Conservation (phyloP, 2,888 invertebrate genomes). For the Amphipyra tragopoginis region DNA sequence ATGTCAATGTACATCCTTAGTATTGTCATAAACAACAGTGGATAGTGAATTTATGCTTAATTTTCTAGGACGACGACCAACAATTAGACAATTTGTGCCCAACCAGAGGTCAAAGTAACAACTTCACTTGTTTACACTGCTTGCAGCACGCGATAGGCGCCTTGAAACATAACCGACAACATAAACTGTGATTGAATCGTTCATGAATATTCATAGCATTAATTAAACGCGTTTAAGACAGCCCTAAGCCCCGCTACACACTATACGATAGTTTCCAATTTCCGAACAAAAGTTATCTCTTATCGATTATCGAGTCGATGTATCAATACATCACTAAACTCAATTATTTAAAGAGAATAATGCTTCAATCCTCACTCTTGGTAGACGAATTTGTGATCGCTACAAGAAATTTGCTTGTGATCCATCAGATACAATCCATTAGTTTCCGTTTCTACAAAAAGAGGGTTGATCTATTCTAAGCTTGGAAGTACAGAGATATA, state of each 20-base stretch:
- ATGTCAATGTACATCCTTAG: no score
- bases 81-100: not conserved
- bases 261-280: no score
- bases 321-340: no score
- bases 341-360: no score
- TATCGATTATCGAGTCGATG: no score
- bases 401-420: not conserved
- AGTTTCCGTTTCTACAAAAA: not conserved
- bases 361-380: not conserved
- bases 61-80: not conserved
- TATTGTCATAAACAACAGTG: no score
- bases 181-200: conserved; percentile 1
- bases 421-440: not conserved
- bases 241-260: no score
- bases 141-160: not conserved
- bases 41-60: no score
- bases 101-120: not conserved
- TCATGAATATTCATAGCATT: conserved; percentile 11
- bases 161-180: not conserved
- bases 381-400: not conserved
- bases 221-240: conserved; percentile 5
- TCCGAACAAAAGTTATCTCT: no score
- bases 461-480: conserved; percentile 1
- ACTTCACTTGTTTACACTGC: conserved; percentile 3
- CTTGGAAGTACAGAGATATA: conserved; percentile 1